phyloP scores from a whole-genome alignment of 1,140 invertebrate species.

The Temnothorax longispinosus region DNA sequence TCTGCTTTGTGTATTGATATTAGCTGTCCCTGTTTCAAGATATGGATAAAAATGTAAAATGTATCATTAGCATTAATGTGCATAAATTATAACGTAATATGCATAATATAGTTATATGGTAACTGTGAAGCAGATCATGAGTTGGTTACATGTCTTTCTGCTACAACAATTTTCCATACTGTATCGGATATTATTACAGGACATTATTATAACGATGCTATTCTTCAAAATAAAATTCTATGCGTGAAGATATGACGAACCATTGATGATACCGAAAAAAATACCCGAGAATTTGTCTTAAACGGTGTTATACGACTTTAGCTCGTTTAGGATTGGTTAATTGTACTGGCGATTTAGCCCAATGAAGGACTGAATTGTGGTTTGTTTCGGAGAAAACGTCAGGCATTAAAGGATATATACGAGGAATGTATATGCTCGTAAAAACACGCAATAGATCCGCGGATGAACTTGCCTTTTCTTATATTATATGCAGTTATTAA shows the following conservation, averaged over 20 bases:
- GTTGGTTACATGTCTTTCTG: neutral
- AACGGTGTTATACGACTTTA: constrained; percentile 8
- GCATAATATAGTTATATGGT: neutral
- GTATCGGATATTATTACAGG: neutral
- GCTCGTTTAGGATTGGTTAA: constrained; percentile 28
- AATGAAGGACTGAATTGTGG: constrained; percentile 32
- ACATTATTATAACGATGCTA: neutral
- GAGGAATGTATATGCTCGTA: neutral
- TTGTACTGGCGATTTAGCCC: constrained; percentile 33
- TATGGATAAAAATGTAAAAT: neutral
- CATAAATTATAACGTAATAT: neutral
- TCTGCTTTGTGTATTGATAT: neutral
- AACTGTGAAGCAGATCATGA: neutral
- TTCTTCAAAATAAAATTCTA: neutral
- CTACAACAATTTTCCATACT: neutral
- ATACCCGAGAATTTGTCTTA: neutral
- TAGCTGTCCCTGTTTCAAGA: neutral
- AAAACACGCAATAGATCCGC: constrained; percentile 1
- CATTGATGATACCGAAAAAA: neutral
- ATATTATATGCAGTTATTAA: neutral
- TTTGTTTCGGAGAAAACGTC: constrained; percentile 30
- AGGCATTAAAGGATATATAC: constrained; percentile 35
- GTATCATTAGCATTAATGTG: neutral
- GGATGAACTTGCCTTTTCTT: neutral
- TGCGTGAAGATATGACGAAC: neutral